Base-by-base conservation (phyloP, 2,113 vertebrate genomes). In the Entelurus aequoreus region DNA sequence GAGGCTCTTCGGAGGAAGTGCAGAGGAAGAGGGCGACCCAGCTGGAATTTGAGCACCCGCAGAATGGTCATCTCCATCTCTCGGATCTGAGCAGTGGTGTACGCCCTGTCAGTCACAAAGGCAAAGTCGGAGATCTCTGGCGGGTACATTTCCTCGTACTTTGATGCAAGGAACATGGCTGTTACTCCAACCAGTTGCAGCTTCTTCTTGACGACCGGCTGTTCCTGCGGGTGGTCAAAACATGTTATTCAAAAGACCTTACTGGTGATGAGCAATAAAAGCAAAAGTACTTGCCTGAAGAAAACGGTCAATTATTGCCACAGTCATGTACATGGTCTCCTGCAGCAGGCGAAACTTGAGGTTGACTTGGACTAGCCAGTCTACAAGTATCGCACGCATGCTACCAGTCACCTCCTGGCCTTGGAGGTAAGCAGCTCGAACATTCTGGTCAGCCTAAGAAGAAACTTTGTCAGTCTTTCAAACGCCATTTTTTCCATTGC, bases 261-360 rank as follows among this genome's bases (percentile, higher is more conserved):
- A 7, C 40, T 42, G 40, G 40, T 9, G 3, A 9, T 42, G 8
- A 9, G 10, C 40, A 42, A 46, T 12, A n/a, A 51, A 51, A 51
- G 4, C 7, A 50, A 19, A 42, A 55, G 10, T 35, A 6, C 5
- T 58, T 67, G 95, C 93, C 91, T 97, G 94, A 77, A 98, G 89
- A 73, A 93, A 97, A 50, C 85, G 88, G 61, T 96, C 90, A 1
- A 92, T 92, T 59, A 96, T 88, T 12, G 89, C 88, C 13, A 93
- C 90, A 0, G 94, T 89, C 92, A 94, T 90, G 68, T 94, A 97
- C 91, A 96, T 90, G 0, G 94, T 98, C 65, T 95, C 94, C 68
- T 93, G 91, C 5, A 92, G 85, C 16, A 97, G 84, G 0, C 60
- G 82, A 52, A 95, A 93, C 60, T 93, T 93, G 0, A 91, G 58